Evolutionary conservation across 2,113 vertebrate genomes (phyloP).

Genomic region (Odontophorus gujanensis): DNA sequence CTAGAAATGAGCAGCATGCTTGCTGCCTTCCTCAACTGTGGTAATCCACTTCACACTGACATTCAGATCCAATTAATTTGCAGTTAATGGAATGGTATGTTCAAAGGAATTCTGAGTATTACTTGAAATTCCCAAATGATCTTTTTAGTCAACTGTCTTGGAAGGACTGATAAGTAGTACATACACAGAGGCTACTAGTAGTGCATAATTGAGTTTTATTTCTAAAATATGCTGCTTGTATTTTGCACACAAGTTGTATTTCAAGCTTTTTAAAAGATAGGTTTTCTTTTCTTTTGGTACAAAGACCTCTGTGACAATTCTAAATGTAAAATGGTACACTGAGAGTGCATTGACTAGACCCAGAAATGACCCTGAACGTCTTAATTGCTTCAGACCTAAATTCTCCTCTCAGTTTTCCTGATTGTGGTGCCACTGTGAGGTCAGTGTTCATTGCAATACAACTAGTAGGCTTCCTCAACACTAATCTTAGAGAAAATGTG

Average conservation of each 20-base stretch:
- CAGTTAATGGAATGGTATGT: slow-evolving; percentile 34
- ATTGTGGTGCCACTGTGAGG: not conserved
- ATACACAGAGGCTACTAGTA: not conserved
- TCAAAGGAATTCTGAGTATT: slow-evolving; percentile 57
- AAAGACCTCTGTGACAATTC: not conserved
- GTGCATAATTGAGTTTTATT: not conserved
- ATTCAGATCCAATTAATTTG: slow-evolving; percentile 56
- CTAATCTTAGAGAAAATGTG: not conserved
- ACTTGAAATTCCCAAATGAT: slow-evolving; percentile 25
- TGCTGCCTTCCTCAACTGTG: not conserved
- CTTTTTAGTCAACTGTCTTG: not conserved
- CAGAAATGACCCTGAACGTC: not conserved
- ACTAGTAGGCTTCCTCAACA: not conserved
- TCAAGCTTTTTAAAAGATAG: not conserved
- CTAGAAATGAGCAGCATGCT: not conserved
- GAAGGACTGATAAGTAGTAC: slow-evolving; percentile 16
- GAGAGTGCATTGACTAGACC: not conserved
- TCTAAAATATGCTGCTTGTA: not conserved
- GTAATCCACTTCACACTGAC: slow-evolving; percentile 38
- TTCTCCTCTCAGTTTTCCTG: not conserved
- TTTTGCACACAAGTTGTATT: not conserved
- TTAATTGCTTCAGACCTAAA: not conserved
- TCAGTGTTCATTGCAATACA: not conserved
- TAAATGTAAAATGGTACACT: not conserved
- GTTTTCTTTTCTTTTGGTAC: not conserved